These are phyloP conservation scores for Drosophila eugracilis DNA, from an alignment of 1,140 invertebrate species.

Conservation along the genomic window DNA sequence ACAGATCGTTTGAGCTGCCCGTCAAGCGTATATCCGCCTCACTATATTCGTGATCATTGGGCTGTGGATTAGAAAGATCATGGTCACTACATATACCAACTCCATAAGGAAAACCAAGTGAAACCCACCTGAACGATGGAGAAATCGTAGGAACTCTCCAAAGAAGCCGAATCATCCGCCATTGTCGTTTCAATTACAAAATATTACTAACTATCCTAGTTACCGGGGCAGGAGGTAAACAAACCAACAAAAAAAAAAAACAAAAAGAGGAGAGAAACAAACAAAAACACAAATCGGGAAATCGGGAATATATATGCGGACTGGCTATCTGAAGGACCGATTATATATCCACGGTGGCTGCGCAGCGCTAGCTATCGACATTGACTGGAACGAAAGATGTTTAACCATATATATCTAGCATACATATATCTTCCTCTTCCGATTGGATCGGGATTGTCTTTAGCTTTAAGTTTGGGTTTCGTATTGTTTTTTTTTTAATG, in stretches of 20 bases:
- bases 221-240: constrained; percentile 5
- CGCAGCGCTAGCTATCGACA: constrained; percentile 69
- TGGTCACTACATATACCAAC: not conserved
- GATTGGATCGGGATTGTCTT: not conserved
- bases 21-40: constrained; percentile 33
- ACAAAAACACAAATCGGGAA: constrained; percentile 4
- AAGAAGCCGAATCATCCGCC: constrained; percentile 22
- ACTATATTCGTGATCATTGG: constrained; percentile 48
- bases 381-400: constrained; percentile 61
- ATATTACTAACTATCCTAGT: constrained; percentile 28
- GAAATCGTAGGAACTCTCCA: constrained; percentile 35
- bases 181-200: constrained; percentile 33
- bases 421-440: constrained; percentile 11
- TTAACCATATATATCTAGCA: constrained; percentile 16
- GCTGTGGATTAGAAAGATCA: constrained; percentile 2
- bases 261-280: constrained; percentile 11
- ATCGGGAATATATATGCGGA: constrained; percentile 20
- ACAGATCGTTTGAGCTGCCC: constrained; percentile 50
- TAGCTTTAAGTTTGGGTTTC: constrained; percentile 3
- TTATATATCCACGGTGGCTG: constrained; percentile 60
- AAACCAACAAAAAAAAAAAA: constrained; percentile 18
- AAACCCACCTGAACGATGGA: constrained; percentile 37
- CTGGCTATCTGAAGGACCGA: constrained; percentile 61
- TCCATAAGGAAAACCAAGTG: not conserved
- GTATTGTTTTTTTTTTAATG: constrained; percentile 5